Evolutionary conservation across 2,888 invertebrate genomes (phyloP).

Genomic region (Mayetiola destructor): DNA sequence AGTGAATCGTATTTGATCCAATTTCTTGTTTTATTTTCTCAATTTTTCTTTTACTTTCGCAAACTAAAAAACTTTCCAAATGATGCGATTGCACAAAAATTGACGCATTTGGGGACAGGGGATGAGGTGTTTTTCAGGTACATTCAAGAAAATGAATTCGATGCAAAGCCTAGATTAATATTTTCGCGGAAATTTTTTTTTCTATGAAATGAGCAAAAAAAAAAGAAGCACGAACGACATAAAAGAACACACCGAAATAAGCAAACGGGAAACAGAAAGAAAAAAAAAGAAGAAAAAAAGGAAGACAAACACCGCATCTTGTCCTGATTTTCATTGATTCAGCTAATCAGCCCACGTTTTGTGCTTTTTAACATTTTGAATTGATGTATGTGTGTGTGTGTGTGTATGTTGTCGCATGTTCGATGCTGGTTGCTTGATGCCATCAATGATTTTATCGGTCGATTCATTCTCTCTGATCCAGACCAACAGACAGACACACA

Average conservation of each 20-base stretch:
- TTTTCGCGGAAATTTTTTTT: too few species aligned
- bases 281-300: conserved; percentile 21
- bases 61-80: too few species aligned
- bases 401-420: not conserved
- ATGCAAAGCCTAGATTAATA: too few species aligned
- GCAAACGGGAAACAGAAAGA: not conserved
- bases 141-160: too few species aligned
- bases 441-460: too few species aligned
- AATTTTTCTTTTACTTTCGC: too few species aligned
- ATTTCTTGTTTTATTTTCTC: too few species aligned
- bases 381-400: not conserved
- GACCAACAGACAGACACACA: too few species aligned
- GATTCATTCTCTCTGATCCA: too few species aligned
- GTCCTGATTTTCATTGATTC: conserved; percentile 27
- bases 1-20: too few species aligned
- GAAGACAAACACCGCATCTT: not conserved
- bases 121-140: too few species aligned
- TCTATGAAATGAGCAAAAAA: not conserved
- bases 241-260: not conserved
- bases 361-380: not conserved
- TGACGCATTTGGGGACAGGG: not conserved
- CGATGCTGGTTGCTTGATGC: not conserved
- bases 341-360: conserved; percentile 31
- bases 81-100: not conserved
- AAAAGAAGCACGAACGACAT: not conserved